These are phyloP conservation scores for Kradibia gibbosae DNA, from an alignment of 1,140 invertebrate genomes.

Conservation along the genomic window DNA sequence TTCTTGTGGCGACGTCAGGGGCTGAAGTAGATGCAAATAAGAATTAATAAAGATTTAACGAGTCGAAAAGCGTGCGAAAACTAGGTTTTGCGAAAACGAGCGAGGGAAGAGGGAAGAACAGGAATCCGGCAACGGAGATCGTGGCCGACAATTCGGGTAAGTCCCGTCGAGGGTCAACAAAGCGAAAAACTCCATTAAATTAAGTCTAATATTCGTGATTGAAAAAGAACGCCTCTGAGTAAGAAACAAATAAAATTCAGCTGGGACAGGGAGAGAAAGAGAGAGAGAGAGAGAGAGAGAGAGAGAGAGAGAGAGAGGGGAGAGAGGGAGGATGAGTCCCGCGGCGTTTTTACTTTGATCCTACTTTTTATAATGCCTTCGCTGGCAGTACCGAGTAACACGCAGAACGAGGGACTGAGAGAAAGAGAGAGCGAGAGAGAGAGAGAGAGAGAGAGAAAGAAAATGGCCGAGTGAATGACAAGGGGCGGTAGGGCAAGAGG, in stretches of 20 bases:
- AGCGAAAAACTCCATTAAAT: conserved; percentile 48
- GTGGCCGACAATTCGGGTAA: neutral
- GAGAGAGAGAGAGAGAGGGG: too few species aligned
- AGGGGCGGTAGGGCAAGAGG: neutral
- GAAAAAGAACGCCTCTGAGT: neutral
- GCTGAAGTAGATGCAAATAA: neutral
- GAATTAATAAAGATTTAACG: conserved; percentile 12
- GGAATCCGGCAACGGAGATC: neutral
- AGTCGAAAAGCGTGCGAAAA: neutral
- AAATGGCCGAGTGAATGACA: neutral
- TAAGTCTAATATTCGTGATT: conserved; percentile 44
- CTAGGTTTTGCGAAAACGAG: neutral
- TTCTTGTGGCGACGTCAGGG: neutral
- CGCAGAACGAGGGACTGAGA: neutral
- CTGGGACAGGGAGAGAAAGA: neutral
- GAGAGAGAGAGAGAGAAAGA: too few species aligned
- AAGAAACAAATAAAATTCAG: conserved; percentile 38
- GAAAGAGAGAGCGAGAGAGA: neutral
- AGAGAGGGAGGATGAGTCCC: conserved; percentile 13
- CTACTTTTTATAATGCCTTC: conserved; percentile 49
- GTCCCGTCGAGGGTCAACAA: conserved; percentile 27
- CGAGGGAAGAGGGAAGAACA: neutral
- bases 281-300: too few species aligned
- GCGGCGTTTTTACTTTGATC: conserved; percentile 50
- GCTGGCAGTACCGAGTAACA: neutral